A percentile compares a stretch with the other conserved stretches of the same genome.
These are phyloP conservation scores for Callipepla californica DNA, from an alignment of 2,113 vertebrate genomes.

Conservation along the genomic window DNA sequence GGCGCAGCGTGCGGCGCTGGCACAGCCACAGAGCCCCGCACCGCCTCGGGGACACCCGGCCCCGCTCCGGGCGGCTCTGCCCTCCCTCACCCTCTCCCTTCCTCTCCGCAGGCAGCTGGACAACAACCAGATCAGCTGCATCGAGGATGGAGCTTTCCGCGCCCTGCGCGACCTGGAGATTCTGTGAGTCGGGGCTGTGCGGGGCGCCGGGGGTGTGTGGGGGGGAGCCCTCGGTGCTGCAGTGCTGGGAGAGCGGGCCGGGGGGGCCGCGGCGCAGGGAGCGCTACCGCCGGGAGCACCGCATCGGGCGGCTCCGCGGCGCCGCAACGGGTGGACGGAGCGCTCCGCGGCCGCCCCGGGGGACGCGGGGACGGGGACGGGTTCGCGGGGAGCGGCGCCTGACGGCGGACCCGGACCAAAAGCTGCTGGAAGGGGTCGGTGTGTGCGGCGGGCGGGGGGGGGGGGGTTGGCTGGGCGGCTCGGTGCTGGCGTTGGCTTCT, in stretches of 20 bases:
- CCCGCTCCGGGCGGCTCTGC: conserved; percentile 48
- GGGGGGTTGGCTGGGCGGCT: conserved; percentile 29
- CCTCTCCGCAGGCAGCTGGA: conserved; percentile 97
- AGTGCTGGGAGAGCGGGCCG: conserved; percentile 19
- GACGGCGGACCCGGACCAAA: conserved; percentile 25
- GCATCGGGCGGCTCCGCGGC: too few species aligned
- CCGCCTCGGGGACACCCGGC: conserved; percentile 36
- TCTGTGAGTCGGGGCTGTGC: conserved; percentile 88
- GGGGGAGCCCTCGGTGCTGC: conserved; percentile 67
- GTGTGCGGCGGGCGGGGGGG: conserved; percentile 31
- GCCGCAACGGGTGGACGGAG: too few species aligned
- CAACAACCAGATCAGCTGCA: conserved; percentile 99
- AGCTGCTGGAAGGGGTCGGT: conserved; percentile 6
- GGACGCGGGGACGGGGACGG: background rate
- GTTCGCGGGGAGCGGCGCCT: background rate
- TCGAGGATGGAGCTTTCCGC: conserved; percentile 99
- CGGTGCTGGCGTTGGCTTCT: conserved; percentile 65
- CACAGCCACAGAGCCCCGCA: conserved; percentile 79
- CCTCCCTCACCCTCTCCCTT: conserved; percentile 85
- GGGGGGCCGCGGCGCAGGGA: too few species aligned
- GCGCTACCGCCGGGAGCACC: too few species aligned
- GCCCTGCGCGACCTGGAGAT: conserved; percentile 99
- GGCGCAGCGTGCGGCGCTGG: conserved; percentile 79
- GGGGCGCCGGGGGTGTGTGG: conserved; percentile 60
- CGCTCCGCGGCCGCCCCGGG: too few species aligned